A percentile compares a stretch with the other conserved stretches of the same genome.
These are phyloP conservation scores for Byasa hedistus DNA, from an alignment of 2,888 invertebrate genomes.

Conservation along the genomic window DNA sequence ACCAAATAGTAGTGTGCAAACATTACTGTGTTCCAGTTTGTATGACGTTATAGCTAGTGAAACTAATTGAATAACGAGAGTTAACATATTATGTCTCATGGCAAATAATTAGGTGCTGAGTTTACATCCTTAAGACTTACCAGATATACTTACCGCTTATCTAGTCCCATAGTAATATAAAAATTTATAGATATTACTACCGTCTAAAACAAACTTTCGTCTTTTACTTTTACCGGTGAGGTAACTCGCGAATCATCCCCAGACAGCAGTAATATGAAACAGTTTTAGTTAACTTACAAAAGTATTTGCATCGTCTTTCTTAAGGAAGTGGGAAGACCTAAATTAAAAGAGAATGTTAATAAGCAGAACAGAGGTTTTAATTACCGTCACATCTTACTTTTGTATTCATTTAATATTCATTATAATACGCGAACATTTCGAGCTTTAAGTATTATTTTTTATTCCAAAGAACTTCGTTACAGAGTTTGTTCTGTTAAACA, in stretches of 20 bases:
- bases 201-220: slow-evolving; percentile 9
- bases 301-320: slow-evolving; percentile 28
- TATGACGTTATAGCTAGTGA: no score
- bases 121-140: no score
- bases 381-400: slow-evolving; percentile 10
- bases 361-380: slow-evolving; percentile 25
- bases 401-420: slow-evolving; percentile 11
- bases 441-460: not conserved
- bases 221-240: slow-evolving; percentile 11
- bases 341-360: slow-evolving; percentile 24
- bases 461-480: not conserved
- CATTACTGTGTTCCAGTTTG: no score
- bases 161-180: no score
- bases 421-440: not conserved
- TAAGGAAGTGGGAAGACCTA: slow-evolving; percentile 17
- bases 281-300: slow-evolving; percentile 28
- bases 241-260: slow-evolving; percentile 26
- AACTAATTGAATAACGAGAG: no score
- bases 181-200: not conserved
- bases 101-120: no score
- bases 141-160: no score
- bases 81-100: no score
- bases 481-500: not conserved
- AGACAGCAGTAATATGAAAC: slow-evolving; percentile 31
- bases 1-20: no score